phyloP scores from a whole-genome alignment of 2,888 invertebrate species.

The Eupithecia pulchellata region DNA sequence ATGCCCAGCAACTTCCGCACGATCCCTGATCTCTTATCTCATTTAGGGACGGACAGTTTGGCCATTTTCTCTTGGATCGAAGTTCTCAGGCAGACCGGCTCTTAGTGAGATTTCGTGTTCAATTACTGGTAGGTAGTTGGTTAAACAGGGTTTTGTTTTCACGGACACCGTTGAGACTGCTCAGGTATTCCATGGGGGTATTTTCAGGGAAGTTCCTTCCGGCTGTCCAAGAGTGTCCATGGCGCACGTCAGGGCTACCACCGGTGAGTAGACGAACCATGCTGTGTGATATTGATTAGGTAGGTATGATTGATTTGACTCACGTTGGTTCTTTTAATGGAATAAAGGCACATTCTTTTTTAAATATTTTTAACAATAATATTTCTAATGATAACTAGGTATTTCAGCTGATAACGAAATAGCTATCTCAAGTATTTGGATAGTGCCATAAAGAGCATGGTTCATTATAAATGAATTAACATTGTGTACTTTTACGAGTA shows the following conservation, averaged over 20 bases:
- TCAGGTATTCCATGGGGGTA: constrained; percentile 87
- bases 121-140: constrained; percentile 42
- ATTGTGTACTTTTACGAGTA: no score
- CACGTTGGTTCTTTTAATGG: background rate
- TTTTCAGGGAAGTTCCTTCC: constrained; percentile 82
- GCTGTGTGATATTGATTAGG: background rate
- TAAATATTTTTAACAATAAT: background rate
- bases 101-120: constrained; percentile 64
- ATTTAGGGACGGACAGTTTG: constrained; percentile 92
- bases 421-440: background rate
- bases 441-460: background rate
- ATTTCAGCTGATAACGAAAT: background rate
- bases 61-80: constrained; percentile 94
- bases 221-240: constrained; percentile 87
- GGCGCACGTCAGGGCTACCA: background rate
- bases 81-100: constrained; percentile 88
- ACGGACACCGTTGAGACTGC: background rate
- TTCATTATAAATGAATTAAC: background rate
- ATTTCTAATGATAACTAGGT: background rate
- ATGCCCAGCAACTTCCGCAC: constrained; percentile 97
- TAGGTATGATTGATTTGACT: background rate
- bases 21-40: constrained; percentile 94
- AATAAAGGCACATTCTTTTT: background rate
- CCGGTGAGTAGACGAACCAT: background rate
- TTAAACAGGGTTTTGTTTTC: background rate